Conservation (phyloP, 2,888 invertebrate species). For the Malthinus flaveolus region DNA sequence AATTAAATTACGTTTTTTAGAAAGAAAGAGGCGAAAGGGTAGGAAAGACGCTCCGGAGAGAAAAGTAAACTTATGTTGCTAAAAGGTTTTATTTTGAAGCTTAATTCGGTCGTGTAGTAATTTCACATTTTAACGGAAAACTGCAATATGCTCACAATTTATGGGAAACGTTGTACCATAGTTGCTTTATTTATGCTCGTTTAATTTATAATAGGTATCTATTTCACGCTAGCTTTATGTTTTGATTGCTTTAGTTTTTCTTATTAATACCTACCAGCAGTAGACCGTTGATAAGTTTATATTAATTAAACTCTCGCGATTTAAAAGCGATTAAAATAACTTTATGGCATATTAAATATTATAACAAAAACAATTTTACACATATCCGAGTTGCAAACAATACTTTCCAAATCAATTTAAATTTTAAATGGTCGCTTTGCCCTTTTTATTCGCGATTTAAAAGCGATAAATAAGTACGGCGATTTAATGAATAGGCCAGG, state of each 20-base stretch:
- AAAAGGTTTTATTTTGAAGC: background rate
- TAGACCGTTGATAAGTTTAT: background rate
- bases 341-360: constrained; percentile 10
- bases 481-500: constrained; percentile 21
- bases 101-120: background rate
- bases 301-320: constrained; percentile 10
- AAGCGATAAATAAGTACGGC: background rate
- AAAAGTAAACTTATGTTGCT: no score
- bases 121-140: background rate
- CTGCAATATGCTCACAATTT: background rate
- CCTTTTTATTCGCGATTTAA: no score
- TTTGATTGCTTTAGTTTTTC: background rate
- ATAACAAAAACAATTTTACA: constrained; percentile 11
- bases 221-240: constrained; percentile 3
- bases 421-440: no score
- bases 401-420: no score
- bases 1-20: no score
- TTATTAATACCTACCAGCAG: background rate
- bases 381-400: constrained; percentile 7
- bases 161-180: background rate
- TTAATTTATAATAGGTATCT: constrained; percentile 7
- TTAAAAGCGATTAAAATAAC: constrained; percentile 9
- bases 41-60: no score
- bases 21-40: no score
- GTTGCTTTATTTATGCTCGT: background rate